Evolutionary conservation across 2,113 vertebrate genomes (phyloP), one percentile per base, ranked within the genome.

Genomic region (Cebus imitator): DNA sequence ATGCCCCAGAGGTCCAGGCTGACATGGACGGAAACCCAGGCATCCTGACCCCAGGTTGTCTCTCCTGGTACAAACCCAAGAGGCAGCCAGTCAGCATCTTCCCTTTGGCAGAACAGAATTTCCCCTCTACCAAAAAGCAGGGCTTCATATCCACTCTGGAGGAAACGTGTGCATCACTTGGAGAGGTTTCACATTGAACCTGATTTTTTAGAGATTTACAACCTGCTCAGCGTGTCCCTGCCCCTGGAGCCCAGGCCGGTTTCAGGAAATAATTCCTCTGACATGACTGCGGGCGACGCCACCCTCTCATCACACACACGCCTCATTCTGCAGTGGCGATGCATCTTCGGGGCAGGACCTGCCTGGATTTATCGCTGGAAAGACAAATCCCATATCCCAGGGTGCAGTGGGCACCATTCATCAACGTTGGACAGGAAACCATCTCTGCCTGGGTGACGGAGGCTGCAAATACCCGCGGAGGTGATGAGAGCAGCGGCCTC

Each of bases 201-300:
- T 73, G 25, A 43, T 23, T 90, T 76, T 80, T 37, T 6, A 48
- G 37, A 57, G 48, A 85, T 25, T 91, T 45, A 78, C 40, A 55
- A 23, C 57, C 58, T 48, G n/a, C 72, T 75, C 23, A 9, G 6
- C 10, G n/a, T 48, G 27, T 57, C 1, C 35, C 1, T 3, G 6
- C 10, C 13, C 43, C 40, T 14, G n/a, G 9, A 32, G 23, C 76
- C 76, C 3, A 11, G 79, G 57, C 16, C 84, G 3, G 10, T 6
- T 32, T 48, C 35, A 5, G n/a, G 73, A 86, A 40, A 70, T 48
- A 8, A 79, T 37, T 78, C 10, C 61, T 72, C 9, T 5, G 2
- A 9, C 0, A 13, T 52, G 37, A 61, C 27, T n/a, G 3, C 2
- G 5, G 27, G 78, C 20, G 43, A 10, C 1, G 23, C 32, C 43